phyloP scores from a whole-genome alignment of 2,797 vertebrate species.

The Cryptoprocta ferox region DNA sequence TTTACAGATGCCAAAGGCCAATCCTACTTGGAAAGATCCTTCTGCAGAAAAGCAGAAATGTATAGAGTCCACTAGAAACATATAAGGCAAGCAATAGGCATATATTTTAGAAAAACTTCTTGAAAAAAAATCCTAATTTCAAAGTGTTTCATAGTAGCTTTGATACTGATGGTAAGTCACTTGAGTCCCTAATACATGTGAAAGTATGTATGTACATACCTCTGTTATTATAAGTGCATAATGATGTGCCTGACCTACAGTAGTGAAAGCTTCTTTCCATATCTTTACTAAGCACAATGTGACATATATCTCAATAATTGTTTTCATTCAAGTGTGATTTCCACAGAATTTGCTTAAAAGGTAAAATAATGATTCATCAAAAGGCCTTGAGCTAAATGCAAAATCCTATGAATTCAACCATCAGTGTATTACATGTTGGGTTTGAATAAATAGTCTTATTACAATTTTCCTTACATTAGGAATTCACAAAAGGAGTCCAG shows the following conservation, averaged over 20 bases:
- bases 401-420: not conserved
- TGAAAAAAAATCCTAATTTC: conserved; percentile 2
- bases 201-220: not conserved
- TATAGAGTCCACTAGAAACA: not conserved
- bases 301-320: not conserved
- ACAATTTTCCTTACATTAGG: not conserved
- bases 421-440: not conserved
- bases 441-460: not conserved
- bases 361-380: conserved; percentile 7
- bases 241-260: not conserved
- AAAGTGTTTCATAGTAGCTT: not conserved
- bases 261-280: not conserved
- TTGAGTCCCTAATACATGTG: not conserved
- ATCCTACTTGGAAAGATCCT: conserved; percentile 62
- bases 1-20: conserved; percentile 70
- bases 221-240: not conserved
- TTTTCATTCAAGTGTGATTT: conserved; percentile 49
- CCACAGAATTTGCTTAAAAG: conserved; percentile 8
- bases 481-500: not conserved
- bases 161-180: not conserved
- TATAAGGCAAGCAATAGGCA: not conserved
- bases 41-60: conserved; percentile 46
- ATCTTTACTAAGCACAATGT: not conserved
- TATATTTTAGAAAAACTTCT: not conserved
- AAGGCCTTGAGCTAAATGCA: not conserved